These are phyloP conservation scores for Taurulus bubalis DNA, from an alignment of 2,113 vertebrate genomes.

Conservation along the genomic window DNA sequence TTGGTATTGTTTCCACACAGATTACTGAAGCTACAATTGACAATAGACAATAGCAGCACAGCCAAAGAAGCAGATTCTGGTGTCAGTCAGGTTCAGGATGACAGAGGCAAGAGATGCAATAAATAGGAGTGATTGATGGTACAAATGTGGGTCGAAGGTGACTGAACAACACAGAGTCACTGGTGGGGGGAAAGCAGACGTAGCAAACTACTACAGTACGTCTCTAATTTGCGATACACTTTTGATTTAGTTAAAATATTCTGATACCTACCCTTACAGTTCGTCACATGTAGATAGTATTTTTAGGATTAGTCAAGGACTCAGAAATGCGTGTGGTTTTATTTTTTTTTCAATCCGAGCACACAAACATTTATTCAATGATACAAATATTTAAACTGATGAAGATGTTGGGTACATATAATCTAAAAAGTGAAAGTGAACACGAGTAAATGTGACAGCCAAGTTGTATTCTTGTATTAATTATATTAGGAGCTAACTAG, in stretches of 20 bases:
- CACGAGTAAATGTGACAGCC: not conserved
- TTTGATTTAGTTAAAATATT: not conserved
- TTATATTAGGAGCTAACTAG: not conserved
- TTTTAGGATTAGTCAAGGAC: not conserved
- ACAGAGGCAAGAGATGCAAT: constrained; percentile 3
- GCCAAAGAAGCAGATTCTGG: constrained; percentile 25
- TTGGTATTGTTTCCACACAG: constrained; percentile 44
- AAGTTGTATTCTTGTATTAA: not conserved
- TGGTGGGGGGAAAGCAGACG: not conserved
- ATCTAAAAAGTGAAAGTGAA: not conserved
- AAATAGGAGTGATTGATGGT: constrained; percentile 3
- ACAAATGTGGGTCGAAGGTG: not conserved
- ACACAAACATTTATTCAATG: not conserved
- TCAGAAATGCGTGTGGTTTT: not conserved
- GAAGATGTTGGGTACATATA: not conserved
- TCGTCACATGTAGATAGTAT: not conserved
- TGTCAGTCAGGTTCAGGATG: not conserved
- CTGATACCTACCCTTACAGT: not conserved
- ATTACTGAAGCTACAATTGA: constrained; percentile 46
- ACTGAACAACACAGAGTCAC: not conserved
- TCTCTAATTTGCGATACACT: not conserved
- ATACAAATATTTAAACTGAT: constrained; percentile 3
- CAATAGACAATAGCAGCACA: constrained; percentile 39
- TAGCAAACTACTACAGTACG: not conserved
- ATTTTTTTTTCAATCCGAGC: not conserved